Conservation (phyloP, 2,113 vertebrate genomes). For the Phaethornis superciliosus region DNA sequence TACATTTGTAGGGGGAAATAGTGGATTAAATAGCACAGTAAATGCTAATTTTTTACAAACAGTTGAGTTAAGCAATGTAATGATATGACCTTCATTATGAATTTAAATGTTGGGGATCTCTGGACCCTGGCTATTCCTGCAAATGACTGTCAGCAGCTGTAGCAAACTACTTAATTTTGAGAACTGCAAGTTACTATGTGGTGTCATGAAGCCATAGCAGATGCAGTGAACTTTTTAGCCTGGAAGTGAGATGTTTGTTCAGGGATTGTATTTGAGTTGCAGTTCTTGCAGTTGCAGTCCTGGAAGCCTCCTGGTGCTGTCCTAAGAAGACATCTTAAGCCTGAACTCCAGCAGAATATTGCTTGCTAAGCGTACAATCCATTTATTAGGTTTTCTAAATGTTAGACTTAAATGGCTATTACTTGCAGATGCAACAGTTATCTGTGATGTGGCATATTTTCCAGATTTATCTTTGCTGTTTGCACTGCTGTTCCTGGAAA, state of each 20-base stretch:
- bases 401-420: neutral
- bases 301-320: neutral
- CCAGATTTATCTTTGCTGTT: neutral
- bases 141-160: neutral
- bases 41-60: neutral
- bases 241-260: neutral
- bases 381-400: neutral
- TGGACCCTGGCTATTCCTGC: neutral
- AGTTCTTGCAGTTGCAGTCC: neutral
- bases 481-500: neutral
- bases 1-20: neutral
- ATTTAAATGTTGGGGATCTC: neutral
- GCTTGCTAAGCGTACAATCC: neutral
- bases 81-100: neutral
- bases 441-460: neutral
- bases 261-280: neutral
- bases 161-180: neutral
- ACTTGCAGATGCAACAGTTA: neutral
- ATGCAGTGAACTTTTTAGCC: constrained; percentile 1
- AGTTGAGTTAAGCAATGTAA: neutral
- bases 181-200: neutral
- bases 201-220: neutral
- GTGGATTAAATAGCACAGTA: neutral
- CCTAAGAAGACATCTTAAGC: neutral
- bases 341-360: neutral